phyloP scores from a whole-genome alignment of 2,113 vertebrate genomes.

The Bos javanicus region DNA sequence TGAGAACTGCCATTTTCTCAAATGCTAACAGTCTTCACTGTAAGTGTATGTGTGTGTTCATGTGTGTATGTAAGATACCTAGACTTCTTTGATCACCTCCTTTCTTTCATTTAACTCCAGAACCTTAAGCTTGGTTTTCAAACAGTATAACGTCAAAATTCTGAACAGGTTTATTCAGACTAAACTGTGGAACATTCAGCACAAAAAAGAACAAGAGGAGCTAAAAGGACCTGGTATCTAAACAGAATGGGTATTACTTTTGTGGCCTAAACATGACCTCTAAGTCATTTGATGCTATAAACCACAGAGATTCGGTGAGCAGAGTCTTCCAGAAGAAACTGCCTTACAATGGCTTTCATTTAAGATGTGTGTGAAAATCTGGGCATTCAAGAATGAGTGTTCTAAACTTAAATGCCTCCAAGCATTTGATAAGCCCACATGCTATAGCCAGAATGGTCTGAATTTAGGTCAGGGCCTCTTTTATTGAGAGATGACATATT shows the following conservation, averaged over 20 bases:
- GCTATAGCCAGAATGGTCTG: neutral
- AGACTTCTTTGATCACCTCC: neutral
- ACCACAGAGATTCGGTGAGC: neutral
- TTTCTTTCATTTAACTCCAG: neutral
- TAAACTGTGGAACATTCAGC: neutral
- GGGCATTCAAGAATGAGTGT: neutral
- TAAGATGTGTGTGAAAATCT: neutral
- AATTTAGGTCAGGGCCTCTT: neutral
- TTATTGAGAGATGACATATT: neutral
- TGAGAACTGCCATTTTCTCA: neutral
- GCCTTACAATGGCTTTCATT: neutral
- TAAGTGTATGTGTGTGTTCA: neutral
- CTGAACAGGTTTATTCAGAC: neutral
- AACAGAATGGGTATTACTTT: neutral
- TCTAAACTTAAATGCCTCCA: slow-evolving; percentile 10
- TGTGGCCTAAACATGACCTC: neutral
- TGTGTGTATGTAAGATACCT: neutral
- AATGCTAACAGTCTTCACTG: neutral
- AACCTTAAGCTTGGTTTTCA: neutral
- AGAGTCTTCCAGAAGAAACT: neutral
- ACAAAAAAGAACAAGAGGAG: neutral
- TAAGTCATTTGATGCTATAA: neutral
- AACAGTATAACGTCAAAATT: neutral
- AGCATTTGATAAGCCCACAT: neutral
- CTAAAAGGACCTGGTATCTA: neutral